Conservation (phyloP, 2,888 invertebrate genomes). For the Cerceris rybyensis region DNA sequence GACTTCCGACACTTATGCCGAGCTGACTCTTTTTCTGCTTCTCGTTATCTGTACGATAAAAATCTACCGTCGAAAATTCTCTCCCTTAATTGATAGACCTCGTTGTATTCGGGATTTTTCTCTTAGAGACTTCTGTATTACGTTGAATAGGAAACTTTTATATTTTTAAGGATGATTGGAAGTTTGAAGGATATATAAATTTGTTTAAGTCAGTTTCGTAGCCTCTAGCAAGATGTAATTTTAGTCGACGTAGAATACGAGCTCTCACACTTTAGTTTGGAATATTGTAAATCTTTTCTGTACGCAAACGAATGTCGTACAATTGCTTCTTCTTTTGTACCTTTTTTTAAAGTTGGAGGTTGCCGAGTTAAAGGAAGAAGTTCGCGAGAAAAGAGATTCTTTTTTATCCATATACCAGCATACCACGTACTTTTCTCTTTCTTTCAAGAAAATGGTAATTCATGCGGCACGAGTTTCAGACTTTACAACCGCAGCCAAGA, state of each 20-base stretch:
- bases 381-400: constrained; percentile 4
- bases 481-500: constrained; percentile 6
- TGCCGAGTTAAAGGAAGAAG: constrained; percentile 13
- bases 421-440: constrained; percentile 16
- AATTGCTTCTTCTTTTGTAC: constrained; percentile 4
- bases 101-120: constrained; percentile 14
- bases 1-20: constrained; percentile 47
- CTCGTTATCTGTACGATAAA: constrained; percentile 39
- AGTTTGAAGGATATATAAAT: neutral
- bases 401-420: neutral
- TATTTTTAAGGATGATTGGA: no score
- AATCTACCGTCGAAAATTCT: constrained; percentile 27
- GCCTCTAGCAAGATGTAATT: neutral
- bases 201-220: no score
- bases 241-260: neutral
- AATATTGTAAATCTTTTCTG: neutral
- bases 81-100: constrained; percentile 37
- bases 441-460: constrained; percentile 9
- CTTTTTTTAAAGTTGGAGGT: constrained; percentile 8
- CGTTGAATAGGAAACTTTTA: no score
- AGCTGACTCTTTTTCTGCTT: constrained; percentile 17
- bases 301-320: neutral
- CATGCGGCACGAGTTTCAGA: constrained; percentile 26
- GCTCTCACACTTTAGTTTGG: neutral
- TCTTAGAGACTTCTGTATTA: neutral